phyloP scores from a whole-genome alignment of 2,113 vertebrate genomes.

The Cercocebus atys region DNA sequence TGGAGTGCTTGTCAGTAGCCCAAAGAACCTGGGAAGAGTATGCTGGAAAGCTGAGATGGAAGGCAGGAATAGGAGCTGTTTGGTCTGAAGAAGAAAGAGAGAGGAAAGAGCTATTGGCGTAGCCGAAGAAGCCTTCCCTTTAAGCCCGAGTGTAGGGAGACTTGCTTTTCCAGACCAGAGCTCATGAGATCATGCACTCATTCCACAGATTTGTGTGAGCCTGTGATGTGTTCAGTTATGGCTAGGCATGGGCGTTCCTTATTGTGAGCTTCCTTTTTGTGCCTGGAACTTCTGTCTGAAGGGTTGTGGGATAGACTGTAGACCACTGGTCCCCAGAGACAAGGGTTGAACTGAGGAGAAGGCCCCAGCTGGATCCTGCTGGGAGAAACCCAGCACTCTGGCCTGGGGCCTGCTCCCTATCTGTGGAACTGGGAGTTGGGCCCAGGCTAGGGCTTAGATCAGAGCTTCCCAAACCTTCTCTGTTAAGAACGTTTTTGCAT shows the following conservation, averaged over 20 bases:
- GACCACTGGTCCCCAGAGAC: background rate
- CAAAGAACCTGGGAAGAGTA: background rate
- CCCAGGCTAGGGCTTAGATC: conserved; percentile 34
- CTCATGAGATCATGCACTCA: fast-evolving
- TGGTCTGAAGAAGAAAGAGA: background rate
- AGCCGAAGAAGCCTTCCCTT: background rate
- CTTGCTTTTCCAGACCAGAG: background rate
- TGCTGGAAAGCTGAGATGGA: background rate
- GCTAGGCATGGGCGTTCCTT: background rate
- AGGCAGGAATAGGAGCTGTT: background rate
- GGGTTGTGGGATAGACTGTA: background rate
- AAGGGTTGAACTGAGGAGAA: conserved; percentile 64
- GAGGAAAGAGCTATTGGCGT: background rate
- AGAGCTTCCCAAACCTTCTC: conserved; percentile 18
- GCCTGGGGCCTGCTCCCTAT: background rate
- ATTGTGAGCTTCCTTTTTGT: background rate
- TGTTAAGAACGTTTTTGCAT: conserved; percentile 49
- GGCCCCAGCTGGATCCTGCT: conserved; percentile 61
- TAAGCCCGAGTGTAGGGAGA: background rate
- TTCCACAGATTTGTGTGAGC: background rate
- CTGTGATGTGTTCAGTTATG: background rate
- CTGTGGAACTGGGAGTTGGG: conserved; percentile 49
- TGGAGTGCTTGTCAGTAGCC: background rate
- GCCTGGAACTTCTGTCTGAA: background rate
- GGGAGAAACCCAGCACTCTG: conserved; percentile 25